Evolutionary conservation across 2,888 invertebrate genomes (phyloP).

Genomic region (Protodeltote pygarga): DNA sequence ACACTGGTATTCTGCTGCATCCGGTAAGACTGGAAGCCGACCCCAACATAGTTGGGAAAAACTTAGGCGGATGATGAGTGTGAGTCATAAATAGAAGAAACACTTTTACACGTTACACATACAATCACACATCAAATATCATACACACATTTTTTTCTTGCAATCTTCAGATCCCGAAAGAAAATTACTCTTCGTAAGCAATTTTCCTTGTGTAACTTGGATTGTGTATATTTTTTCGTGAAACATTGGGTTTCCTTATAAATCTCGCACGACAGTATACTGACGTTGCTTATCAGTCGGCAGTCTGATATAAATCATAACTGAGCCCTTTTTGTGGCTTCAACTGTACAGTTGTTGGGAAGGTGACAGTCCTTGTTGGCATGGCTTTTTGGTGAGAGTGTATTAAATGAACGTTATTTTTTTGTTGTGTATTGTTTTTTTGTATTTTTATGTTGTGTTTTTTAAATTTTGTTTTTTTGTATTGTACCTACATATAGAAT

Average conservation of each 20-base stretch:
- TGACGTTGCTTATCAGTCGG: constrained; percentile 58
- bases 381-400: background rate
- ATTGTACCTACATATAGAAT: no score
- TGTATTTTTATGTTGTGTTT: no score
- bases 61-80: no score
- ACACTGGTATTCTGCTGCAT: no score
- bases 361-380: constrained; percentile 26
- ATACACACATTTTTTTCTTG: constrained; percentile 28
- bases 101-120: no score
- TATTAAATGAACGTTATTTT: background rate
- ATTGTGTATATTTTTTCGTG: constrained; percentile 51
- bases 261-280: constrained; percentile 64
- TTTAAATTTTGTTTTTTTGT: no score
- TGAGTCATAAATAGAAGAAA: no score
- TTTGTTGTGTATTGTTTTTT: no score
- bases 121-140: constrained; percentile 15
- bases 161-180: constrained; percentile 46
- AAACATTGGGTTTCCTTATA: constrained; percentile 58
- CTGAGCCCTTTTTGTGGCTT: constrained; percentile 56
- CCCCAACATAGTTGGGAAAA: no score
- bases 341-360: constrained; percentile 30
- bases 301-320: constrained; percentile 66
- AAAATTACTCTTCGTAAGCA: constrained; percentile 56
- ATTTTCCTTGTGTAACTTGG: constrained; percentile 52
- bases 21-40: no score